Evolutionary conservation across 53 echinoderm and acorn worm genomes (phyloP).

Genomic region (Hippasteria phrygiana): DNA sequence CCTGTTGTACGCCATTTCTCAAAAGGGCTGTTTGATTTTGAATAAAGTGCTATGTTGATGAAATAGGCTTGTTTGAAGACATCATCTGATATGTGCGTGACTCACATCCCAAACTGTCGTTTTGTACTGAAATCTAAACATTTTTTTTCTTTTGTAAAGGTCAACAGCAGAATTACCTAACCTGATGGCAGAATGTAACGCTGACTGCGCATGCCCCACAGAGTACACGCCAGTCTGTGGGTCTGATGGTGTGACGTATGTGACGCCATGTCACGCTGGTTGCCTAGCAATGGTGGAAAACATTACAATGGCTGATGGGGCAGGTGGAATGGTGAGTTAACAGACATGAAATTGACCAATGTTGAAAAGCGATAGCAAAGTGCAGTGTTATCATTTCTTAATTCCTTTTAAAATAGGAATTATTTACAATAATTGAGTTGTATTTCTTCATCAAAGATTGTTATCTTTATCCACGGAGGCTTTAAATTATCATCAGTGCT

Average conservation of each 20-base stretch:
- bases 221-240: slow-evolving; percentile 75
- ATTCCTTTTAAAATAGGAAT: no score
- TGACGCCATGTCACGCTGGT: slow-evolving; percentile 76
- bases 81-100: no score
- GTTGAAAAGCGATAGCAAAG: background rate
- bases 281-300: slow-evolving; percentile 56
- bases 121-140: background rate
- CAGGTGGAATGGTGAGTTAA: slow-evolving; percentile 56
- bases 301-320: background rate
- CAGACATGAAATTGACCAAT: background rate
- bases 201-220: slow-evolving; percentile 66
- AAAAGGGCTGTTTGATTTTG: no score
- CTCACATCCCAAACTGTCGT: no score
- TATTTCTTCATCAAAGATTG: no score
- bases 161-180: background rate
- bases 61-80: no score
- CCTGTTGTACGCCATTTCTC: no score
- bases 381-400: no score
- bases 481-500: no score
- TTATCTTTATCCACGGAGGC: no score
- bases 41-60: no score
- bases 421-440: no score
- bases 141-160: slow-evolving; percentile 16
- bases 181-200: slow-evolving; percentile 52
- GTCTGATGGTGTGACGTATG: slow-evolving; percentile 72